Base-by-base conservation (phyloP, 2,888 invertebrate species). In the Clostera curtula region DNA sequence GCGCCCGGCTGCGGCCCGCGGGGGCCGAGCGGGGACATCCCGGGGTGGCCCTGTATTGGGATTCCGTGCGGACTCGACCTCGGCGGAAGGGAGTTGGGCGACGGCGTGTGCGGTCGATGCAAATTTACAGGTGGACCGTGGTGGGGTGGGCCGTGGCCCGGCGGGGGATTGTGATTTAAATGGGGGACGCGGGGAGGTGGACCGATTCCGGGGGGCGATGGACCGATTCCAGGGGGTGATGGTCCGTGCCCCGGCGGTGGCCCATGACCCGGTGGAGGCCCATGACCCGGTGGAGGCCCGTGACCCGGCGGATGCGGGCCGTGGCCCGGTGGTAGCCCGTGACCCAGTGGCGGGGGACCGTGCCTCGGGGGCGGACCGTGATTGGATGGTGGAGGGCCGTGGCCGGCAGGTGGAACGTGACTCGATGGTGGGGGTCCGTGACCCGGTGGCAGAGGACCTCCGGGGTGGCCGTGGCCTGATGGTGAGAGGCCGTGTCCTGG, bases 371-470 rank as follows among this genome's bases (percentile, higher is more conserved):
- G 31, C n/a, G 16, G 22, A 11, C 27, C 5, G 31, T 34, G 23
- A 17, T 15, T 11, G 24, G 27, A n/a, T 22, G 26, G 12, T 27
- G 31, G 12, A 19, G 24, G 13, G 3, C 18, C 16, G 8, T 11
- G 16, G 3, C 12, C 11, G 4, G 24, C 12, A 3, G 24, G 18
- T 24, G 27, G 44, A 24, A 27, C 31, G 21, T 12, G 29, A 1
- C 9, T 14, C 9, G n/a, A n/a, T n/a, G 29, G 37, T 19, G 24
- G 25, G 38, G 18, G 27, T 3, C 22, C 22, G 8, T 22, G 27
- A 2, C 31, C 21, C 24, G 67, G 62, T 60, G 4, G 68, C 46
- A 14, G 68, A n/a, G n/a, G n/a, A n/a, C n/a, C n/a, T n/a, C n/a
- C n/a, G n/a, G n/a, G n/a, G n/a, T n/a, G n/a, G 45, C 32, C 32